Evolutionary conservation across 2,113 vertebrate species (phyloP), one percentile per base, ranked within the genome.

Genomic region (Alethe castanea): DNA sequence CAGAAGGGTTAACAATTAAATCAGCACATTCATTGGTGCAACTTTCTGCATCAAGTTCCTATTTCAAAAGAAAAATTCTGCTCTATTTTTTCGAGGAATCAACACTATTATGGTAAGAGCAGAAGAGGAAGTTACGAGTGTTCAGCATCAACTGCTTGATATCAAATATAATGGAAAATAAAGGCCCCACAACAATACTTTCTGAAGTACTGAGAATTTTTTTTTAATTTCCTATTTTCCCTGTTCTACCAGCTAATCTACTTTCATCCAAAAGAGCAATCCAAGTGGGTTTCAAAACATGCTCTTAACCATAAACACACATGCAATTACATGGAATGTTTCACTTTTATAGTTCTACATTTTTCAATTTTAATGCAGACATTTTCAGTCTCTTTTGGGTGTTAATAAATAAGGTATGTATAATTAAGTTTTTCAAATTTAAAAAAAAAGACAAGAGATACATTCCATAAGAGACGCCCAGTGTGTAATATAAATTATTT

Each of bases 401-500:
- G 80, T 70, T 61, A 91, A 85, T 57, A 95, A 45, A 80, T 71
- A 47, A 66, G 11, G 29, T 36, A 47, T 48, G 48, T 50, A 79
- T 53, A 92, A 90, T 67, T 47, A 80, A 70, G 35, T 28, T 74
- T 35, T 78, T 72, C 23, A 70, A 81, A 82, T 60, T 52, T 38
- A 18, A 64, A 57, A 72, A 72, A 76, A 60, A 70, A 35, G n/a
- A 67, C 26, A 87, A 59, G 42, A 62, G 54, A 70, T 44, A 62
- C 8, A 36, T 54, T 92, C 76, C 20, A 1, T 82, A 76, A 77
- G 42, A 73, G 62, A 73, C 6, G 23, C 20, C 45, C 45, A 44
- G 47, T 19, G 28, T 66, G 35, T 84, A 28, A 66, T 28, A 23
- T 90, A 56, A 92, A 93, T 94, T 94, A 88, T 91, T 94, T 90